Base-by-base conservation (phyloP, 2,113 vertebrate species). In the Bufo bufo region DNA sequence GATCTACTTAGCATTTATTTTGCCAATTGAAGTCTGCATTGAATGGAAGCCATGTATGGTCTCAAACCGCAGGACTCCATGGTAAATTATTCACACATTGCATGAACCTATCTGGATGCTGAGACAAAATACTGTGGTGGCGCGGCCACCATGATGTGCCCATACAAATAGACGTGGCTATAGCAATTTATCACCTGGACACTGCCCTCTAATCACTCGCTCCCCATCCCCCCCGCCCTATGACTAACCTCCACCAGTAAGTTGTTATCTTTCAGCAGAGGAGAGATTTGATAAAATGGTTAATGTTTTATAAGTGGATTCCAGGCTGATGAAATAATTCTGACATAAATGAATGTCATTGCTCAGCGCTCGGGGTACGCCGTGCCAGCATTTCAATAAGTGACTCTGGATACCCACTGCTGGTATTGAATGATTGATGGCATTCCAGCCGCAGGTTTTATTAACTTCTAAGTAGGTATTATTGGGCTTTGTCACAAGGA, bases 401-500 rank as follows among this genome's bases (percentile, higher is more conserved):
- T 65, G 33, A 87, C 86, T 82, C 43, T n/a, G 54, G 79, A 83
- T 88, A 83, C 79, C 86, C 56, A 82, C 86, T 65, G 87, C 50
- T 84, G 20, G 23, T 88, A 77, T 77, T 88, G 72, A 88, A 84
- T 88, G 81, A 88, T 88, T 88, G 81, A 88, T 88, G 72, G 79
- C 16, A 10, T 88, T 77, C 80, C 80, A 50, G 86, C 86, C 20
- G 69, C 79, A 75, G 86, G n/a, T 56, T 82, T 87, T 82, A 87
- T 87, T 87, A 87, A 82, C 56, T 83, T 83, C 80, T 88, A 83
- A 83, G 80, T 63, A 65, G 86, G n/a, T 77, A 83, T 83, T 83
- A 88, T 88, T 82, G 58, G 83, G 85, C 77, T 83, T 82, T 82
- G 80, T 66, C 33, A 49, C 45, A 45, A 63, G 58, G 13, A 43